Base-by-base conservation (phyloP, 2,113 vertebrate species). In the Oryzias curvinotus region DNA sequence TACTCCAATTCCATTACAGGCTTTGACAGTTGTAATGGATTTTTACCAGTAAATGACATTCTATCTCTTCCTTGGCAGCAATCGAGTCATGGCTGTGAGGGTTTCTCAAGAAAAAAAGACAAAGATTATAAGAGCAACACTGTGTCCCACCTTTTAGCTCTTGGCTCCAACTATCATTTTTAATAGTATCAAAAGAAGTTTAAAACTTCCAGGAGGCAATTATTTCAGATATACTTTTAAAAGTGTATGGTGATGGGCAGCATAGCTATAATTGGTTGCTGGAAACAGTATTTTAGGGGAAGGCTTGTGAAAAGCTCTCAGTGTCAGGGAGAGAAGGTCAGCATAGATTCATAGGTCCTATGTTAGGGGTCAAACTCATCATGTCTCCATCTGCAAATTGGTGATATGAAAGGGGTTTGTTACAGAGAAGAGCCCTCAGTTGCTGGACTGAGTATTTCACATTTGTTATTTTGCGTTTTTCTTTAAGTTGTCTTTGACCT, bases 401-500 rank as follows among this genome's bases (percentile, higher is more conserved):
- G n/a, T n/a, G 16, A 30, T 21, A 44, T 36, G 1, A 23, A 36
- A 18, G 26, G 17, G 13, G 8, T 51, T 14, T 52, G 12, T 43
- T 19, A 36, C 6, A 36, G 18, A 53, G 52, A 52, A 36, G 12
- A 7, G 23, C 10, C 5, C 43, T 48, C 62, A 7, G 10, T 41
- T 67, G 10, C 16, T 7, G 36, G 25, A 26, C 0, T 52, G 6
- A 21, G 25, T 62, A 17, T 81, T 64, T 56, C 2, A 18, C 16
- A 19, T 18, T 16, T 42, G 58, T 45, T 71, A 73, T 69, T 54
- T 41, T 55, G 51, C 26, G 5, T 23, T 45, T 28, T 13, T 63
- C 23, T 48, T 68, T 48, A 68, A 19, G 43, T 61, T 70, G 42
- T 69, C 74, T 64, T 65, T 67, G 52, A 74, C 69, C 61, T 45